These are phyloP conservation scores for Hypocryptadius cinnamomeus DNA, from an alignment of 2,113 vertebrate genomes.

Conservation along the genomic window DNA sequence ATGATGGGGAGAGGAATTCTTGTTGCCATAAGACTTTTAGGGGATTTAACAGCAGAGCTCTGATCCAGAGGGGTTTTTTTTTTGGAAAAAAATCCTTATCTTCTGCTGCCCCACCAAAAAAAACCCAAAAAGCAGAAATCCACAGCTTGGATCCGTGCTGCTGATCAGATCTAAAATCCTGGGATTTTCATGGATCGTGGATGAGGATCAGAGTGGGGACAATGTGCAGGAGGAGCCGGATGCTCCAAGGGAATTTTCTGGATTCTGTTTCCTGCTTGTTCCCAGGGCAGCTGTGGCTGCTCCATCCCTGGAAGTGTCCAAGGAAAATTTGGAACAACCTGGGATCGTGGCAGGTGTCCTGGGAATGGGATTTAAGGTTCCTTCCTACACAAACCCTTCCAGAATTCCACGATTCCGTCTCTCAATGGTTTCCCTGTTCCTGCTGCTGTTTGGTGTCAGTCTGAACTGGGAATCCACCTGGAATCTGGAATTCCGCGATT, in stretches of 20 bases:
- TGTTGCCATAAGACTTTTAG: neutral
- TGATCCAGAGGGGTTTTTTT: neutral
- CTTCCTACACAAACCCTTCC: neutral
- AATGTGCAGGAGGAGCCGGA: neutral
- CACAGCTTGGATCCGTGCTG: neutral
- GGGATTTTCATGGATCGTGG: accelerated
- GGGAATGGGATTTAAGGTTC: neutral
- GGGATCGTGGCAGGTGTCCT: accelerated
- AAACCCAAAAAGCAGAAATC: neutral
- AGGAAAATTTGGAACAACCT: accelerated
- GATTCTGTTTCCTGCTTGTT: neutral
- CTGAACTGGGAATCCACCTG: too few relatives aligned
- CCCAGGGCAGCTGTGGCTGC: neutral
- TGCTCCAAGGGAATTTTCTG: neutral
- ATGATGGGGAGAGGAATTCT: neutral
- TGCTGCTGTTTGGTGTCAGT: too few relatives aligned
- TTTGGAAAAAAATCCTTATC: neutral
- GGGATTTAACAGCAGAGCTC: neutral
- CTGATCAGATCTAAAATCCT: neutral
- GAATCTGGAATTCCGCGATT: too few relatives aligned
- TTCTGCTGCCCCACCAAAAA: neutral
- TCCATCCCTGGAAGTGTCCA: neutral
- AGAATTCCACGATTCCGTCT: neutral
- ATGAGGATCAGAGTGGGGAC: neutral
- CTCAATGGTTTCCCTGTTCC: neutral